These are phyloP conservation scores for Zele albiditarsus DNA, from an alignment of 2,888 invertebrate species.

Conservation along the genomic window DNA sequence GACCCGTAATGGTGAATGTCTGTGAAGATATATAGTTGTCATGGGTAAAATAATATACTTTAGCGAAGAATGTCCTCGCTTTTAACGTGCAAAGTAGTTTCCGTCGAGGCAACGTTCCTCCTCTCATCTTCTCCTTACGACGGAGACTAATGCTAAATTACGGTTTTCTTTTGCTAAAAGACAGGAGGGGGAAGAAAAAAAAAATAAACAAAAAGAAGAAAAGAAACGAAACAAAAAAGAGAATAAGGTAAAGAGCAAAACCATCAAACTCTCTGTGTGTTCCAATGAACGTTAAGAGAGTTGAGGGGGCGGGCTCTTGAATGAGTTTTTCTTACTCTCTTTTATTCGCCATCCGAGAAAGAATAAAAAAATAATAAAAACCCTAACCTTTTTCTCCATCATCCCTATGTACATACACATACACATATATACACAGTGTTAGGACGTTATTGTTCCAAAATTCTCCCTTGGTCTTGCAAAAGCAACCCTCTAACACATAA, in stretches of 20 bases:
- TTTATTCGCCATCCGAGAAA: not conserved
- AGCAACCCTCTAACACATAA: not conserved
- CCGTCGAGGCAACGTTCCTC: not conserved
- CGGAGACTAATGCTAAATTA: constrained; percentile 17
- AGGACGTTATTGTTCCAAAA: constrained; percentile 10
- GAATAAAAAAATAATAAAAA: not conserved
- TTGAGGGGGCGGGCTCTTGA: constrained; percentile 40
- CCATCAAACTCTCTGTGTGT: constrained; percentile 12
- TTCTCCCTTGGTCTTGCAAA: not conserved
- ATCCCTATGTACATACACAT: not conserved
- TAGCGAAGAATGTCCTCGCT: not conserved
- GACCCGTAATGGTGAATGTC: not conserved
- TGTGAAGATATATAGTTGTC: not conserved
- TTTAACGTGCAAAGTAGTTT: constrained; percentile 14
- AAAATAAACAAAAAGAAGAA: not conserved
- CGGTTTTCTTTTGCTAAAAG: constrained; percentile 8
- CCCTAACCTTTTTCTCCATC: constrained; percentile 2
- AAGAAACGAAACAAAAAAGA: not conserved
- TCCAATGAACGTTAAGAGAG: not conserved
- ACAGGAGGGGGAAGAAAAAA: not conserved
- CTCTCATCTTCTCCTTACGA: not conserved
- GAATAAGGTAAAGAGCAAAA: constrained; percentile 12
- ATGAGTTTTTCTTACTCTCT: constrained; percentile 50
- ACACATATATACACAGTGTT: not conserved
- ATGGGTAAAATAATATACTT: not conserved